A percentile compares a stretch with the other conserved stretches of the same genome.
Evolutionary conservation across 2,888 invertebrate species (phyloP).

Genomic region (Euspilapteryx auroguttella): DNA sequence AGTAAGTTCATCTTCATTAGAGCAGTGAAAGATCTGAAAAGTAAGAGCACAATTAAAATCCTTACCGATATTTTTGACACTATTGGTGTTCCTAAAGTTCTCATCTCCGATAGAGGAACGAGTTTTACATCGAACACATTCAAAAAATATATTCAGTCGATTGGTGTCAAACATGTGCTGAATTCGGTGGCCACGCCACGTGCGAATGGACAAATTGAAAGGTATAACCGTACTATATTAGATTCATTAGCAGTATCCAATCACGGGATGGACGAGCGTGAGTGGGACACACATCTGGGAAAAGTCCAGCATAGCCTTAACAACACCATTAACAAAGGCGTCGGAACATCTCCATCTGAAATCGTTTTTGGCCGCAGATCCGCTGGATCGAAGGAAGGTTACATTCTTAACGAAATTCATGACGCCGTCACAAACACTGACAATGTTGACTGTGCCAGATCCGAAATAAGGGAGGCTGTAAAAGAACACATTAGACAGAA

Average conservation of each 20-base stretch:
- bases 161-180: constrained; percentile 7
- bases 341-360: constrained; percentile 8
- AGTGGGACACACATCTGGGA: constrained; percentile 6
- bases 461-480: neutral
- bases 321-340: constrained; percentile 8
- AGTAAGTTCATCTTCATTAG: constrained; percentile 7
- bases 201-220: constrained; percentile 8
- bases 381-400: constrained; percentile 2
- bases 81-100: constrained; percentile 4
- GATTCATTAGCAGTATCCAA: constrained; percentile 3
- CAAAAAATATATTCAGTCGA: constrained; percentile 1
- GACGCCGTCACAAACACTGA: neutral
- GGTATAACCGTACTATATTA: constrained; percentile 8
- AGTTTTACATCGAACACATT: constrained; percentile 4
- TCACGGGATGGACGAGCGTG: constrained; percentile 1
- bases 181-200: constrained; percentile 10
- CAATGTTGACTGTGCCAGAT: neutral
- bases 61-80: constrained; percentile 4
- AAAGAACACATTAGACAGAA: neutral
- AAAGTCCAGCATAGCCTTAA: constrained; percentile 8
- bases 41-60: constrained; percentile 5
- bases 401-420: constrained; percentile 2
- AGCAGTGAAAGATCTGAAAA: constrained; percentile 5
- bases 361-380: constrained; percentile 7
- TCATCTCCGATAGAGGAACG: constrained; percentile 6